These are phyloP conservation scores for Diloba caeruleocephala DNA, from an alignment of 2,888 invertebrate genomes.

Conservation along the genomic window DNA sequence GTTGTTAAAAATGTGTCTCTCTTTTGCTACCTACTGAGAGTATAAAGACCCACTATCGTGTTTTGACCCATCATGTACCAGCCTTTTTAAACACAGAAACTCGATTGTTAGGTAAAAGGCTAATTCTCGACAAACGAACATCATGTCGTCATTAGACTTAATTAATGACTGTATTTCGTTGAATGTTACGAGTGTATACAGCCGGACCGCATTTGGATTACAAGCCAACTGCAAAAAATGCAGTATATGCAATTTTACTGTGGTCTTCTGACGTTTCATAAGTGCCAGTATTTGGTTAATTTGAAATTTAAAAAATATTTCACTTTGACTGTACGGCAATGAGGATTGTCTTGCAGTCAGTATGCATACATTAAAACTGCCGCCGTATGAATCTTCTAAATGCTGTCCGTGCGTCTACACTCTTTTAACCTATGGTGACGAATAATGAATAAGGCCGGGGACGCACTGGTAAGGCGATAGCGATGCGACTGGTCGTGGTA, in stretches of 20 bases:
- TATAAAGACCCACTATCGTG: not conserved
- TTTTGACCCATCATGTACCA: not conserved
- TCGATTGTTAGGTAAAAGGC: slow-evolving; percentile 87
- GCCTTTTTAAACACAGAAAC: slow-evolving; percentile 5
- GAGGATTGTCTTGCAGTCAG: too few species aligned
- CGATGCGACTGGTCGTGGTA: too few species aligned
- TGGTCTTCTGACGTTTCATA: too few species aligned
- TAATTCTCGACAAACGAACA: slow-evolving; percentile 84
- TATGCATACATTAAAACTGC: slow-evolving; percentile 8
- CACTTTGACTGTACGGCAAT: too few species aligned
- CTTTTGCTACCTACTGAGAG: slow-evolving; percentile 5
- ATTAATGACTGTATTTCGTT: slow-evolving; percentile 15
- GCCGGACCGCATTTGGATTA: slow-evolving; percentile 17
- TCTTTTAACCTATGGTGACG: slow-evolving; percentile 15
- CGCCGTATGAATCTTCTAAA: too few species aligned
- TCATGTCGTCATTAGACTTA: slow-evolving; percentile 36
- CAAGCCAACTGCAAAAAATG: slow-evolving; percentile 2
- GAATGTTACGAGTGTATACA: slow-evolving; percentile 4
- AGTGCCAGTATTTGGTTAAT: too few species aligned
- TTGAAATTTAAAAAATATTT: too few species aligned
- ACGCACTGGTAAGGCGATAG: too few species aligned
- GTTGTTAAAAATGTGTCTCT: slow-evolving; percentile 6
- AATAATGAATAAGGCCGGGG: too few species aligned
- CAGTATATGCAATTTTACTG: too few species aligned
- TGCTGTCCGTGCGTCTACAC: slow-evolving; percentile 23